Base-by-base conservation (phyloP, 2,113 vertebrate species). In the Pao palembangensis region DNA sequence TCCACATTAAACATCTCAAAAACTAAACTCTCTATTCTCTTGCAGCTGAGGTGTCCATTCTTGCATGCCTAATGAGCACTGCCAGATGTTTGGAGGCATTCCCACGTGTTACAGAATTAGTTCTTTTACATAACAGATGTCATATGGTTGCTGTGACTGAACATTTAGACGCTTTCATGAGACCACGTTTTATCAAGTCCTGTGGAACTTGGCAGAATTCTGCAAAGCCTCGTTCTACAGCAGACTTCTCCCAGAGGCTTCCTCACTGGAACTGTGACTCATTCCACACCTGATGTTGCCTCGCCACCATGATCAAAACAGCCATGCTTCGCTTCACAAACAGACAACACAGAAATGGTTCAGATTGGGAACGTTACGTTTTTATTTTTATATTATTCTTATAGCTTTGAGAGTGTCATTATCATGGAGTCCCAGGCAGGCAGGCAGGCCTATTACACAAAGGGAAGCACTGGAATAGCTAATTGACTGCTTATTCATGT, bases 61-160 rank as follows among this genome's bases (percentile, higher is more conserved):
- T 71, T 76, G 75, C 79, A 31, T 81, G 63, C 73, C 73, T 85
- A 86, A 88, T 87, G 80, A 55, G 59, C 66, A 51, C 67, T 67
- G 75, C 83, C 87, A 88, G 87, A 87, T 83, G 87, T 84, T 76
- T 61, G 56, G 68, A 77, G 41, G 71, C 71, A 23, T 74, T 78
- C 70, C 53, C 61, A 42, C 69, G 73, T 67, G 77, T 61, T 55
- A 51, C 70, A 73, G 51, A 71, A 58, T 64, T 59, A 63, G 65
- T 73, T 47, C 51, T 76, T 56, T 69, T 69, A 68, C 66, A 51
- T 76, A 84, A 85, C 75, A 80, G 69, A 76, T 79, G 78, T 78
- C 64, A 64, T 75, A 82, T 16, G 16, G 15, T 72, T 68, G 66
- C 71, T 78, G 41, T 67, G 60, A 58, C 55, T 16, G 17, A 47